A percentile compares a stretch with the other conserved stretches of the same genome.
Conservation (phyloP, 2,797 vertebrate species). For the Mycteria americana region DNA sequence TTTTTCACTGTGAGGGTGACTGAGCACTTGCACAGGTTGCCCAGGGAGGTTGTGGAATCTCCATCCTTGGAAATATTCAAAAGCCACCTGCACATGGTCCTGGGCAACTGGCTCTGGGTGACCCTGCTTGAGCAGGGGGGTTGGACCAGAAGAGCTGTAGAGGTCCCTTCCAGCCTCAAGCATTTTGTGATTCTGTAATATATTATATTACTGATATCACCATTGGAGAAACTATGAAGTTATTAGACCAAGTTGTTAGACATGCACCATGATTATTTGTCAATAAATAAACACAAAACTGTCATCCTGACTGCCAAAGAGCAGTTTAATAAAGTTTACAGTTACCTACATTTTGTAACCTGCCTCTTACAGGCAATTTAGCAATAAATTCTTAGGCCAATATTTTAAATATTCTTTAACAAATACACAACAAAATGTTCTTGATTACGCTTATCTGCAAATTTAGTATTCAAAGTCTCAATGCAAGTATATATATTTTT, state of each 20-base stretch:
- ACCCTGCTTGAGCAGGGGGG: neutral
- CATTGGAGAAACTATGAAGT: neutral
- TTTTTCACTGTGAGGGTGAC: neutral
- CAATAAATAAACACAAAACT: neutral
- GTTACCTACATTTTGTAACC: neutral
- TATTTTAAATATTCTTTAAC: neutral
- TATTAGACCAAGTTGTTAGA: neutral
- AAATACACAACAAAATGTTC: neutral
- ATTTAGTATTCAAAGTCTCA: neutral
- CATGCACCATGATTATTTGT: neutral
- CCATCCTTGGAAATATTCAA: neutral
- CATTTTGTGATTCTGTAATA: neutral
- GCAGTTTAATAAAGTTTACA: neutral
- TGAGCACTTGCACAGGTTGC: neutral
- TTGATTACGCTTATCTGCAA: neutral
- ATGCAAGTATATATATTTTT: neutral
- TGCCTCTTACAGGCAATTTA: neutral
- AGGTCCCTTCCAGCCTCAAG: neutral
- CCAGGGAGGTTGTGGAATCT: neutral
- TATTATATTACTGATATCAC: neutral
- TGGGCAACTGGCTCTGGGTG: neutral
- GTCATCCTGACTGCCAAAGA: neutral
- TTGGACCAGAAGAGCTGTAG: neutral
- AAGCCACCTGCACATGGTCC: neutral
- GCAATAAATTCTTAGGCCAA: neutral